Base-by-base conservation (phyloP, 2,888 invertebrate species). In the Clunio marinus region DNA sequence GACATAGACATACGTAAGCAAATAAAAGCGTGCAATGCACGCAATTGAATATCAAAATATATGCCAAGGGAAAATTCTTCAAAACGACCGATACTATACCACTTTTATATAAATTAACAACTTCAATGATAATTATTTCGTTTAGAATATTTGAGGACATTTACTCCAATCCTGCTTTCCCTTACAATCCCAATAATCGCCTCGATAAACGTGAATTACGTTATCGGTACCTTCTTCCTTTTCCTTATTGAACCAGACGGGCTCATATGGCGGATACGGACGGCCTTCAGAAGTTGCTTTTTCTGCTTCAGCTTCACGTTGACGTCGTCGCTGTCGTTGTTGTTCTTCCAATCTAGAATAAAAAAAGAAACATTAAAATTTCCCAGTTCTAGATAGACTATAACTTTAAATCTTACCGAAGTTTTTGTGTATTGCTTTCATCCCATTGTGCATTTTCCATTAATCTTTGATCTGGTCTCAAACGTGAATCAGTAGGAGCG, bases 391-490 rank as follows among this genome's bases (percentile, higher is more conserved):
- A 57, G 10, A n/a, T 17, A 41, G 2, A 17, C 51, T 55, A 2
- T 17, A n/a, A 20, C n/a, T n/a, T n/a, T n/a, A 60, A 62, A 24
- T 27, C 27, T 69, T 70, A 74, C 70, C 85, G 82, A 28, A 92
- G 78, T 77, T 94, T 93, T 77, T 92, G 91, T 1, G 81, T 77
- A 80, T 96, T 96, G 70, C 96, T 95, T 71, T 89, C 91, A 75
- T 96, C 91, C 92, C 96, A 95, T 68, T 83, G 82, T 2, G 95
- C 96, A 70, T 91, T 85, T 80, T 98, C 97, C 98, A 99, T 99
- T 73, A 96, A 84, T 65, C 98, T 86, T 81, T 99, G 99, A 84
- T 99, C 99, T 69, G 98, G 98, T 69, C 99, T 84, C 66, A 84
- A 80, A 32, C 97, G 86, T 66, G 92, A 89, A 83, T 99, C 99